Evolutionary conservation across 2,888 invertebrate genomes (phyloP), one percentile per base, ranked within the genome.

Genomic region (Melieria picta): DNA sequence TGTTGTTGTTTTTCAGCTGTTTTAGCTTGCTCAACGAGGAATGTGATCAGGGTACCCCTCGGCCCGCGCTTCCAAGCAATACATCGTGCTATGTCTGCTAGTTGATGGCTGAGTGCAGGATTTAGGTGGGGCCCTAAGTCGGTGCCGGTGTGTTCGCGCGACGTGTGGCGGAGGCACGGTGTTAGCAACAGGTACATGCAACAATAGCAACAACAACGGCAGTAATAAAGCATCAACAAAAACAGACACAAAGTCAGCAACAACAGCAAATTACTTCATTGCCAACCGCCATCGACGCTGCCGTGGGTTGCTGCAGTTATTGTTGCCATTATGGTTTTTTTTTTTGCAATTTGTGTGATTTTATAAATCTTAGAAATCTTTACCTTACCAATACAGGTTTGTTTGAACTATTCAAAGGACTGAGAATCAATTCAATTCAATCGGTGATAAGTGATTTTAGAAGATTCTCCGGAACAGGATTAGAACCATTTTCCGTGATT

Each of bases 1-100:
- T 13, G 13, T 57, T 47, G 47, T 57, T 65, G 43, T 52, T 55
- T 62, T 5, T 68, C 68, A 61, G 68, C 68, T 68, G 61, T 60
- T 68, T 68, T 68, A 52, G 46, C 52, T 68, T 60, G 50, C n/a
- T 61, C 45, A 55, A 43, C 13, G 45, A 43, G 60, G 60, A n/a
- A 52, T 13, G 46, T 30, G 30, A 30, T 30, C 30, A 3, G 30
- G 60, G 16, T 62, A 47, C 48, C 62, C 48, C 46, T 47, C 48
- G n/a, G 11, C 61, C 47, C 6, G 57, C 16, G 42, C 6, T 16
- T 60, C 30, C 30, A 30, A 3, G 3, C 3, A 2, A 30, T 30
- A 2, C 30, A 30, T 30, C 30, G 30, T 30, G 30, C 30, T 30
- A 30, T 30, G 30, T 30, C 30, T 30, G 30, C 30, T 30, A 46